phyloP scores from a whole-genome alignment of 2,113 vertebrate genomes.

The Xenus cinereus region DNA sequence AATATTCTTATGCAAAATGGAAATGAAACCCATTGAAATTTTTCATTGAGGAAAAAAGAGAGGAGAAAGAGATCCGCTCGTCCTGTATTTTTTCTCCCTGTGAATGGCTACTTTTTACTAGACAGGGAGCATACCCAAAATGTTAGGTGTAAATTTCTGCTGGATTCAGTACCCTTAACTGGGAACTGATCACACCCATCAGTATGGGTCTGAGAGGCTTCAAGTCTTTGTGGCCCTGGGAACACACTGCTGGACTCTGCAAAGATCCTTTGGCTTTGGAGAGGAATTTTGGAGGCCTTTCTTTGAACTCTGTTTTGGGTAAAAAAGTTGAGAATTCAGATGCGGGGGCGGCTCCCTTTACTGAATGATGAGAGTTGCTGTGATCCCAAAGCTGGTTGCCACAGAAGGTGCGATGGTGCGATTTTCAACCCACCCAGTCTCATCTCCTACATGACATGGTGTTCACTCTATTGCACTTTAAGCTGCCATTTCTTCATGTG shows the following conservation, averaged over 20 bases:
- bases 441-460: fast-evolving
- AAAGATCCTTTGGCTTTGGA: not conserved
- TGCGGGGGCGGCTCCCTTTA: not conserved
- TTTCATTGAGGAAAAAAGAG: not conserved
- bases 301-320: not conserved
- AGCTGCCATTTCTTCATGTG: not conserved
- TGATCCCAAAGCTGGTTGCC: not conserved
- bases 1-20: not conserved
- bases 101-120: not conserved
- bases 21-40: not conserved
- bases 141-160: not conserved
- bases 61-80: not conserved
- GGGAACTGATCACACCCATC: not conserved
- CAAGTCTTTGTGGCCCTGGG: not conserved
- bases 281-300: not conserved
- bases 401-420: not conserved
- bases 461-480: not conserved
- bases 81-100: not conserved
- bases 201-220: not conserved
- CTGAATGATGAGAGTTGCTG: not conserved
- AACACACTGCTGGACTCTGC: not conserved
- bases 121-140: not conserved
- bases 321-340: not conserved
- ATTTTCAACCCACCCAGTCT: not conserved
- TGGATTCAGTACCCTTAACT: not conserved